Base-by-base conservation (phyloP, 2,113 vertebrate genomes). In the Atractosteus spatula region DNA sequence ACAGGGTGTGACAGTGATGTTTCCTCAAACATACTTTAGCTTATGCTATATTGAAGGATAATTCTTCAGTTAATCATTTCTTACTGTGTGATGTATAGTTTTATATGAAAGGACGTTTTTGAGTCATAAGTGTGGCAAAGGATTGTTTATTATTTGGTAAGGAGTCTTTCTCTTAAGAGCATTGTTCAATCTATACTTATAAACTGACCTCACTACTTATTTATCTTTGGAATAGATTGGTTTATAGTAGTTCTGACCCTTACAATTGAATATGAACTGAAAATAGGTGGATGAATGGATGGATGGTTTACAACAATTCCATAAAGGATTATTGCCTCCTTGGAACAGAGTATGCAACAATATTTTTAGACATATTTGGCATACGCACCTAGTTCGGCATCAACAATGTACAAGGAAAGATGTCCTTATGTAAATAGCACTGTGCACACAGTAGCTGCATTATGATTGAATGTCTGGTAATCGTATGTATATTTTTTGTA, bases 311-410 rank as follows among this genome's bases (percentile, higher is more conserved):
- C 4, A 47, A 64, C 6, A 61, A 72, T 63, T 43, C n/a, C 42
- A 10, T 29, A 41, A 29, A 29, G 29, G 29, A 29, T 29, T 29
- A 29, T 29, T 29, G 42, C 69, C 69, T 71, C 59, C 3, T 71
- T 41, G 29, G 61, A 62, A 8, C 56, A 51, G 66, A 29, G 43
- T 13, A 47, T 8, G 41, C 43, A 67, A 59, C 44, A 61, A 59
- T 41, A 4, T 42, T 43, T 47, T 51, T 68, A 29, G 72, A 73
- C 66, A 62, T 68, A 59, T 73, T 73, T 73, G 70, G 62, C 56
- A 59, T 11, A 59, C 56, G 1, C 56, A 4, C 3, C 56, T 7
- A 13, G 7, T 59, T 12, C 56, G 13, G 3, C 56, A 59, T 12
- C 56, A 59, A 12, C 56, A 59, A 12, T 59, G 56, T 59, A 4